A percentile compares a stretch with the other conserved stretches of the same genome.
These are phyloP conservation scores for Hyposoter dolosus DNA, from an alignment of 2,888 invertebrate species.

Conservation along the genomic window DNA sequence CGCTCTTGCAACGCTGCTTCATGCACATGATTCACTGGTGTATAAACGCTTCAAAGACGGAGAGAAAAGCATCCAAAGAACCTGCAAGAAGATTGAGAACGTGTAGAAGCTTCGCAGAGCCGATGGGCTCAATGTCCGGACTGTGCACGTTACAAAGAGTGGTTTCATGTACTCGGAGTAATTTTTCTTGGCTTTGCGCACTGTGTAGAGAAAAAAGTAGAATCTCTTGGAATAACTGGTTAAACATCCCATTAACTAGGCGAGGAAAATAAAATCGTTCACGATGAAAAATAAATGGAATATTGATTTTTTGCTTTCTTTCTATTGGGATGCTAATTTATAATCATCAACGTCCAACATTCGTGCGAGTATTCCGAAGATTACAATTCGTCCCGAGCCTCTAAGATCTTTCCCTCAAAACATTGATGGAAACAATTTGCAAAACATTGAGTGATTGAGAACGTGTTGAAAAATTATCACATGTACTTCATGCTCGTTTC, in stretches of 20 bases:
- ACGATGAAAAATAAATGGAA: neutral
- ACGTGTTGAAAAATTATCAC: neutral
- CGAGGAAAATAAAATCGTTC: neutral
- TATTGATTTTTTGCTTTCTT: neutral
- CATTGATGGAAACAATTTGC: no score
- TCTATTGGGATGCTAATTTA: neutral
- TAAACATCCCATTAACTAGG: neutral
- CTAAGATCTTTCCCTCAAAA: no score
- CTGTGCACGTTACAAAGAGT: conserved; percentile 8
- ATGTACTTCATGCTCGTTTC: neutral
- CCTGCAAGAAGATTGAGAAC: conserved; percentile 10
- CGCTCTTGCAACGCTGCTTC: neutral
- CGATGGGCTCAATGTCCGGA: neutral
- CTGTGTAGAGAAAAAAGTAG: neutral
- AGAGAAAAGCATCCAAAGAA: conserved; percentile 9
- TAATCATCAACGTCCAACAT: neutral
- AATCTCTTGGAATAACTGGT: neutral
- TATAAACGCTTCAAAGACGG: conserved; percentile 5
- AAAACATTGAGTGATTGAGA: neutral
- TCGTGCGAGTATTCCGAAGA: neutral
- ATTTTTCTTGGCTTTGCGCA: neutral
- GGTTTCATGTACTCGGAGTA: conserved; percentile 10
- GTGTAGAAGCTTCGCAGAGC: neutral
- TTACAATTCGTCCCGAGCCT: no score
- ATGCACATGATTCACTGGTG: conserved; percentile 10